A percentile compares a stretch with the other conserved stretches of the same genome.
Evolutionary conservation across 2,113 vertebrate genomes (phyloP).

Genomic region (Ptyas mucosa): DNA sequence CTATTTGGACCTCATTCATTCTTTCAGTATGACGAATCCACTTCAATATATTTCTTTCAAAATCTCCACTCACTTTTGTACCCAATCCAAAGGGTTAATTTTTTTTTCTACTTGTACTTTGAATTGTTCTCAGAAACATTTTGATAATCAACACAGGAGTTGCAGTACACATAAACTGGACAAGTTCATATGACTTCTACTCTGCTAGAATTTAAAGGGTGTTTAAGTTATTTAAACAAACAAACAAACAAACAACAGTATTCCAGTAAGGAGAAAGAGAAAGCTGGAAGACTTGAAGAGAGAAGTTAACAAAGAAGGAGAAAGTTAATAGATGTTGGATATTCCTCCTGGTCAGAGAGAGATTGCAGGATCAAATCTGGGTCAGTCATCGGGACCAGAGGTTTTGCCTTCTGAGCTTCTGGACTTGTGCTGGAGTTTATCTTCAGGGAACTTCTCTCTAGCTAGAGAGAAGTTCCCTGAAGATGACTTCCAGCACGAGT

Average conservation of each 20-base stretch:
- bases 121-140: neutral
- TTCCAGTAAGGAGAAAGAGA: neutral
- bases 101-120: neutral
- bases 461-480: neutral
- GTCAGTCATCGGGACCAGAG: neutral
- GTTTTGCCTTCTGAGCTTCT: neutral
- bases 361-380: neutral
- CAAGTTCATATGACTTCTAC: neutral
- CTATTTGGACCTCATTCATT: neutral
- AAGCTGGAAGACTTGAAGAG: neutral
- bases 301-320: neutral
- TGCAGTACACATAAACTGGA: neutral
- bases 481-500: too few species aligned
- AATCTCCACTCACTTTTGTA: neutral
- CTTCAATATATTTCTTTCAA: neutral
- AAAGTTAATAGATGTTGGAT: neutral
- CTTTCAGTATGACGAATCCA: neutral
- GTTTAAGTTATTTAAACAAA: too few species aligned
- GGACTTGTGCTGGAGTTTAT: neutral
- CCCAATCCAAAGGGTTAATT: neutral
- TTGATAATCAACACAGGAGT: neutral
- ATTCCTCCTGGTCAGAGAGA: neutral
- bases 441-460: neutral
- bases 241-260: neutral
- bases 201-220: neutral